Evolutionary conservation across 1,140 invertebrate species (phyloP).

Genomic region (Drosophila santomea): DNA sequence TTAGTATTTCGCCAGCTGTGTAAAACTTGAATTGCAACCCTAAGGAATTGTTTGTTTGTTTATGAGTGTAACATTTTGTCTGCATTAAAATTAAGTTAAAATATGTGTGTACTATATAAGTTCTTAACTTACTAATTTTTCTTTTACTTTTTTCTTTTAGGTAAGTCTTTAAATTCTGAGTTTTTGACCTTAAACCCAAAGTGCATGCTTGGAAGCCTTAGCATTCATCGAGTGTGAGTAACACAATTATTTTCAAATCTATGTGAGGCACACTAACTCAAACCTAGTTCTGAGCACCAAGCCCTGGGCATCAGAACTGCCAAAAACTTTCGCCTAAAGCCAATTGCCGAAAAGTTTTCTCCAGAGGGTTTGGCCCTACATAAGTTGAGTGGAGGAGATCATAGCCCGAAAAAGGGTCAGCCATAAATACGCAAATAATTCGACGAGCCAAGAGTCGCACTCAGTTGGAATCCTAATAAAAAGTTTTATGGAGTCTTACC

Average conservation of each 20-base stretch:
- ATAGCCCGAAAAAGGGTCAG: conserved; percentile 46
- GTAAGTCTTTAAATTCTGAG: conserved; percentile 5
- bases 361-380: conserved; percentile 11
- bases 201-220: not conserved
- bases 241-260: conserved; percentile 20
- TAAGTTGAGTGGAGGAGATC: not conserved
- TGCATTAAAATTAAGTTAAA: not conserved
- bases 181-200: too few species aligned
- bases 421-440: conserved; percentile 80
- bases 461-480: conserved; percentile 65
- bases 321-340: conserved; percentile 67
- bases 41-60: not conserved
- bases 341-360: conserved; percentile 68
- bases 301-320: conserved; percentile 26
- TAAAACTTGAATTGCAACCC: not conserved
- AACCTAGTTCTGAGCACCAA: conserved; percentile 26
- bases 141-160: conserved; percentile 12
- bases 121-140: not conserved
- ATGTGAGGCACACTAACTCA: conserved; percentile 17
- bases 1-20: not conserved
- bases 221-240: conserved; percentile 30
- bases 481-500: conserved; percentile 59
- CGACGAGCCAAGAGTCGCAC: conserved; percentile 45
- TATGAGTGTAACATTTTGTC: not conserved
- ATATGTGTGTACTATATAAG: too few species aligned